phyloP scores from a whole-genome alignment of 92 coral and sea anemone genomes.

The Diadumene lineata region DNA sequence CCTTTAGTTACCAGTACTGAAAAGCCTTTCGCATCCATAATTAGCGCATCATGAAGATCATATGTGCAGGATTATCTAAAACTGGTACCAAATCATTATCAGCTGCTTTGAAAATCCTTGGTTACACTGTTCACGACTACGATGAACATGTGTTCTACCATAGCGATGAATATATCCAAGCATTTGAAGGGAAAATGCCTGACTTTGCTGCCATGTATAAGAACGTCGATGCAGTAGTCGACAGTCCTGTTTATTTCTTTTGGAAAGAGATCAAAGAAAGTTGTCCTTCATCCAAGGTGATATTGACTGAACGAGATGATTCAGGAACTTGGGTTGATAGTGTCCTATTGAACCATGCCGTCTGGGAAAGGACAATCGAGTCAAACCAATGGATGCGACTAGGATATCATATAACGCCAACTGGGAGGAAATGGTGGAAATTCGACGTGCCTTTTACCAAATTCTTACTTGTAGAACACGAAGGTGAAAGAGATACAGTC shows the following conservation, averaged over 20 bases:
- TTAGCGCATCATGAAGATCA: constrained; percentile 1
- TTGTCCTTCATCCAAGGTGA: background rate
- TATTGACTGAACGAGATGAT: background rate
- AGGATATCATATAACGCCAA: background rate
- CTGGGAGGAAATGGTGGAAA: background rate
- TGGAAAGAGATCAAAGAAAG: background rate
- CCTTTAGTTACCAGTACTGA: too few relatives aligned
- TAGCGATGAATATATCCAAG: background rate
- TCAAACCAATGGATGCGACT: background rate
- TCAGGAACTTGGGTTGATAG: background rate
- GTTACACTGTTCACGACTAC: background rate
- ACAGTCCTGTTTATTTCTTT: background rate
- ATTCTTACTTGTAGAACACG: background rate
- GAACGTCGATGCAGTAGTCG: background rate
- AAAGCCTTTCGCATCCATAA: too few relatives aligned
- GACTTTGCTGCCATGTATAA: background rate
- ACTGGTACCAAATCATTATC: background rate
- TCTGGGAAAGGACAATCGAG: background rate
- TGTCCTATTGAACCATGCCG: background rate
- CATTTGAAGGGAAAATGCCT: background rate
- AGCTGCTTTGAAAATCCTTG: background rate
- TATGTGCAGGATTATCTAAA: background rate
- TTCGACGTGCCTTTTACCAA: background rate
- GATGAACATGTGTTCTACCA: background rate
- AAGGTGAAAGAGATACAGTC: background rate